Conservation (phyloP, 2,797 vertebrate species). For the Etheostoma perlongum region DNA sequence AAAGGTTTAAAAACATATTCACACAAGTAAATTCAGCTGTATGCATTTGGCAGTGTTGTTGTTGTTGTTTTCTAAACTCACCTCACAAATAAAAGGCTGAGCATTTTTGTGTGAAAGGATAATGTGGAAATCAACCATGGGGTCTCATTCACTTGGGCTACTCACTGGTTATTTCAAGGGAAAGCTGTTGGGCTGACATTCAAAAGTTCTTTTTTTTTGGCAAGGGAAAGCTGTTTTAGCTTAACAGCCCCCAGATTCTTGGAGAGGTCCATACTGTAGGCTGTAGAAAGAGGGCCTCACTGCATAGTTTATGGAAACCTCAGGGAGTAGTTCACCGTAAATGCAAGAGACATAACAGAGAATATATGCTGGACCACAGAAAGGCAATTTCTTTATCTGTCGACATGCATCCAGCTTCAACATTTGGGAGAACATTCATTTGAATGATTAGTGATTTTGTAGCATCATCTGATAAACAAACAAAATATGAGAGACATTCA, state of each 20-base stretch:
- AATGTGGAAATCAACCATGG: slow-evolving; percentile 56
- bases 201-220: slow-evolving; percentile 58
- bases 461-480: slow-evolving; percentile 27
- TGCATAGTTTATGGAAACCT: slow-evolving; percentile 62
- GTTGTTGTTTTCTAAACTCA: slow-evolving; percentile 31
- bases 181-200: slow-evolving; percentile 64
- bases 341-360: slow-evolving; percentile 41
- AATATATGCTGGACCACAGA: slow-evolving; percentile 18
- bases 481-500: slow-evolving; percentile 26
- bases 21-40: slow-evolving; percentile 6
- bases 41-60: slow-evolving; percentile 9
- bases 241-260: slow-evolving; percentile 62
- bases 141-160: slow-evolving; percentile 46
- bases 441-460: slow-evolving; percentile 18
- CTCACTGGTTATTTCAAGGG: slow-evolving; percentile 56
- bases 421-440: slow-evolving; percentile 6
- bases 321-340: slow-evolving; percentile 41
- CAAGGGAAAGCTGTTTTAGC: slow-evolving; percentile 69
- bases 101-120: slow-evolving; percentile 46
- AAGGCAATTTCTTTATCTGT: not conserved
- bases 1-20: slow-evolving; percentile 24
- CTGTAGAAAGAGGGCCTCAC: slow-evolving; percentile 64
- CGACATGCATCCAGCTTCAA: slow-evolving; percentile 24
- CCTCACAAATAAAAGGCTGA: slow-evolving; percentile 40
- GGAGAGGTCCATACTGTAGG: slow-evolving; percentile 59